Percentiles rank a stretch among this genome's conserved stretches.
These are phyloP conservation scores for Spondyliosoma cantharus DNA, from an alignment of 2,797 vertebrate genomes.

Conservation along the genomic window DNA sequence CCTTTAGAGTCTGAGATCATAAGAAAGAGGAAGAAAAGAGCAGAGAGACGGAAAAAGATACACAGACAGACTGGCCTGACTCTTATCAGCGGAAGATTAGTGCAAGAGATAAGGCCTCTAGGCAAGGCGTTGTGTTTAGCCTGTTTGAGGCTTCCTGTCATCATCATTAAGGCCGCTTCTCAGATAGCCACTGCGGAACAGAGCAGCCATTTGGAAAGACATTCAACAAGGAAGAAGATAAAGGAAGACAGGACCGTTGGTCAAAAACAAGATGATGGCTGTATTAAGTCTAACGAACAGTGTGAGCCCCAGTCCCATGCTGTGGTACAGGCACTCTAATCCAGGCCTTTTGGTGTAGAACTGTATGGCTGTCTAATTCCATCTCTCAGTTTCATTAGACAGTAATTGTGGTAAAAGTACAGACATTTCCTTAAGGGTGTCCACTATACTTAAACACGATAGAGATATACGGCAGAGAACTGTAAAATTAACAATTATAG, in stretches of 20 bases:
- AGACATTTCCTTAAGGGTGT: constrained; percentile 7
- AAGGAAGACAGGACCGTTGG: constrained; percentile 67
- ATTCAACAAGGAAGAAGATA: constrained; percentile 69
- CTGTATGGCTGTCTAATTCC: neutral
- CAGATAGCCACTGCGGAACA: constrained; percentile 67
- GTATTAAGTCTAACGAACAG: constrained; percentile 61
- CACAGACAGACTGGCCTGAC: constrained; percentile 62
- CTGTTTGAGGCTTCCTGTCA: constrained; percentile 82
- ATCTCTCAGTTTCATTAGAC: constrained; percentile 28
- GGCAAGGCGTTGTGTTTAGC: constrained; percentile 76
- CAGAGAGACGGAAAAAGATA: constrained; percentile 64
- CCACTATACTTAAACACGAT: neutral
- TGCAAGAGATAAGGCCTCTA: constrained; percentile 76
- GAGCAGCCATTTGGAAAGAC: constrained; percentile 78
- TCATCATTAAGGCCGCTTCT: constrained; percentile 80
- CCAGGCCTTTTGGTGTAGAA: constrained; percentile 11
- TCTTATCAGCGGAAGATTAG: constrained; percentile 80
- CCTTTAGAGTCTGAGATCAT: constrained; percentile 53
- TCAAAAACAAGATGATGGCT: constrained; percentile 65
- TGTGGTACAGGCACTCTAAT: constrained; percentile 28
- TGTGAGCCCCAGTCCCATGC: constrained; percentile 19
- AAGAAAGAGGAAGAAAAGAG: constrained; percentile 69
- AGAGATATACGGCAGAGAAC: constrained; percentile 19
- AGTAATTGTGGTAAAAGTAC: constrained; percentile 21
- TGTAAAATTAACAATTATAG: neutral